Evolutionary conservation across 1,140 invertebrate genomes (phyloP).

Genomic region (Orchestia grillus): DNA sequence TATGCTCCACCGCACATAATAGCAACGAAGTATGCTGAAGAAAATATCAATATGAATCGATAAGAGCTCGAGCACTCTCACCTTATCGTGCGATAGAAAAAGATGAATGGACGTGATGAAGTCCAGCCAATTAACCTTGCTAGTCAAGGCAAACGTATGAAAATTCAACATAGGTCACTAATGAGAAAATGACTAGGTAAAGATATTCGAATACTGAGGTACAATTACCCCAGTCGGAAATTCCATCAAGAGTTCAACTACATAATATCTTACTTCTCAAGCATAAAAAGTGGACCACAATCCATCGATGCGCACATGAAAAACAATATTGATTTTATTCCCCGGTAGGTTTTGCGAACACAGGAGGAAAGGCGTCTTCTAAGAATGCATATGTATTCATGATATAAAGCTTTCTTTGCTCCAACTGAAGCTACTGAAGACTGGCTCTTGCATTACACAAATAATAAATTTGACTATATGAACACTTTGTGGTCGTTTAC

Average conservation of each 20-base stretch:
- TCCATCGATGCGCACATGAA: background rate
- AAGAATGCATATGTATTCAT: background rate
- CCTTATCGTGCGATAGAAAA: background rate
- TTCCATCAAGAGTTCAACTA: background rate
- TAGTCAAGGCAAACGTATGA: no score
- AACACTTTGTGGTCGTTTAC: no score
- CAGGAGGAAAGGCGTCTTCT: background rate
- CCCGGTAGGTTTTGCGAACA: background rate
- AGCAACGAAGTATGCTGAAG: background rate
- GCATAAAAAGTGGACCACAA: background rate
- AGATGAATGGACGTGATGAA: background rate
- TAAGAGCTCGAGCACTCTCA: background rate
- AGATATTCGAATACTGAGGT: background rate
- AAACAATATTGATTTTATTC: background rate
- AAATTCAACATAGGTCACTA: no score
- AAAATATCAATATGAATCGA: background rate
- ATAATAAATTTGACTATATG: no score
- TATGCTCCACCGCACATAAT: background rate
- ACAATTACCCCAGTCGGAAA: background rate
- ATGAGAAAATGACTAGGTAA: background rate
- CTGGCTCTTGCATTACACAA: background rate
- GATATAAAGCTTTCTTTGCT: background rate
- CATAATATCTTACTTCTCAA: background rate
- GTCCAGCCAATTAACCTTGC: no score
- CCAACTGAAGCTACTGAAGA: background rate